Conservation (phyloP, 2,113 vertebrate genomes). For the Reinhardtius hippoglossoides region DNA sequence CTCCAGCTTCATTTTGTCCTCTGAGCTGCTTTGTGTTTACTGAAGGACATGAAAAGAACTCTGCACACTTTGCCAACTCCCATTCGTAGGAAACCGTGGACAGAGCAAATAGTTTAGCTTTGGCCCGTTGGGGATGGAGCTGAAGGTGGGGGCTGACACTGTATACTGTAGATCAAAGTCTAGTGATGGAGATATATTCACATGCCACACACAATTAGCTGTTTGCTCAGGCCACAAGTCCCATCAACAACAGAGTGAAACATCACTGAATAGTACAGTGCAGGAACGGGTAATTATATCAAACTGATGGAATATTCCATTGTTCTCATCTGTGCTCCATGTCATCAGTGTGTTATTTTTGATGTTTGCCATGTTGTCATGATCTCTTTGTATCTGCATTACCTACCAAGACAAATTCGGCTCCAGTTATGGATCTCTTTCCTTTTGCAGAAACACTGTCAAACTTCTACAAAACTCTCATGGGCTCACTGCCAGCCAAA, state of each 20-base stretch:
- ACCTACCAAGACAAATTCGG: conserved; percentile 10
- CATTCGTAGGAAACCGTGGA: conserved; percentile 42
- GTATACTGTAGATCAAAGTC: conserved; percentile 30
- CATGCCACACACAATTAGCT: conserved; percentile 26
- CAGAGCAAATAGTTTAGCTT: conserved; percentile 21
- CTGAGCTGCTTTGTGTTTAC: conserved; percentile 39
- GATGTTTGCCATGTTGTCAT: too few relatives aligned
- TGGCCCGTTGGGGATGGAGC: conserved; percentile 5
- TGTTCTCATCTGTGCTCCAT: neutral
- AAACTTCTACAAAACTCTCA: neutral
- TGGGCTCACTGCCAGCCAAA: conserved; percentile 2
- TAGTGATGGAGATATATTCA: conserved; percentile 21
- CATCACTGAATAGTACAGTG: neutral
- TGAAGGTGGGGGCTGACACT: neutral
- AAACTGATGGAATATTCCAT: neutral
- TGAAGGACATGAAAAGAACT: conserved; percentile 61
- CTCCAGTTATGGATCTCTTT: conserved; percentile 22
- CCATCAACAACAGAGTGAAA: neutral
- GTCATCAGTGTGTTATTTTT: neutral
- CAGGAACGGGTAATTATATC: neutral
- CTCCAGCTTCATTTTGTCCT: neutral
- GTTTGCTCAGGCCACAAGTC: conserved; percentile 35
- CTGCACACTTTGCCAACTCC: conserved; percentile 6
- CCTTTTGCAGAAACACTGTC: conserved; percentile 9
- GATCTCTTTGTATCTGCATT: too few relatives aligned